Percentiles rank a stretch among this genome's conserved stretches.
Evolutionary conservation across 1,140 invertebrate genomes (phyloP).

Genomic region (Octopus bimaculoides): DNA sequence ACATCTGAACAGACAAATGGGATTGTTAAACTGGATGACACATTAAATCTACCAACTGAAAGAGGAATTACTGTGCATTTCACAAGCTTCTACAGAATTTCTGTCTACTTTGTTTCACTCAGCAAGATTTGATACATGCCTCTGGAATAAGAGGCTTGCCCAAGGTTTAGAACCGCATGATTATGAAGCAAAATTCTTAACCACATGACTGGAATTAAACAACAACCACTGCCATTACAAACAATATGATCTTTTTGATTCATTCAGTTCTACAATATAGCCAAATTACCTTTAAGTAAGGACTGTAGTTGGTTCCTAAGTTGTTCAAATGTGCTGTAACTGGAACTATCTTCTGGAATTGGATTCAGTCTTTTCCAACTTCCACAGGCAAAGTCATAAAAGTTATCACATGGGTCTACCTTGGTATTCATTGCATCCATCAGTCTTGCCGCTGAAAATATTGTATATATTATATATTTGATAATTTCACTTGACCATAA

Average conservation of each 20-base stretch:
- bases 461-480: no score
- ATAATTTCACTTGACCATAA: no score
- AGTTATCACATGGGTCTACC: conserved; percentile 85
- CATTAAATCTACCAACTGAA: no score
- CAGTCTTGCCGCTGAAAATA: conserved; percentile 16
- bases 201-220: neutral
- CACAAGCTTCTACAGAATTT: no score
- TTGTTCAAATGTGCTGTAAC: conserved; percentile 85
- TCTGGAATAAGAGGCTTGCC: no score
- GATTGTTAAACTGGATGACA: no score
- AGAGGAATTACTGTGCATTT: no score
- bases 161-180: neutral
- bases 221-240: neutral
- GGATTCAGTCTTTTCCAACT: conserved; percentile 70
- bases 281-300: conserved; percentile 65
- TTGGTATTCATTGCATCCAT: conserved; percentile 54
- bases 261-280: neutral
- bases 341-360: conserved; percentile 84
- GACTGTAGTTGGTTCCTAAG: conserved; percentile 83
- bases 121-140: no score
- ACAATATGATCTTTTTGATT: neutral
- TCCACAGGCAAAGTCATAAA: conserved; percentile 86
- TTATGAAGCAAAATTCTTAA: neutral
- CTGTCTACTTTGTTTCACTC: no score
- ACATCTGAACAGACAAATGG: no score